Conservation (phyloP, 2,888 invertebrate species). For the Ichneumoninae sp. region DNA sequence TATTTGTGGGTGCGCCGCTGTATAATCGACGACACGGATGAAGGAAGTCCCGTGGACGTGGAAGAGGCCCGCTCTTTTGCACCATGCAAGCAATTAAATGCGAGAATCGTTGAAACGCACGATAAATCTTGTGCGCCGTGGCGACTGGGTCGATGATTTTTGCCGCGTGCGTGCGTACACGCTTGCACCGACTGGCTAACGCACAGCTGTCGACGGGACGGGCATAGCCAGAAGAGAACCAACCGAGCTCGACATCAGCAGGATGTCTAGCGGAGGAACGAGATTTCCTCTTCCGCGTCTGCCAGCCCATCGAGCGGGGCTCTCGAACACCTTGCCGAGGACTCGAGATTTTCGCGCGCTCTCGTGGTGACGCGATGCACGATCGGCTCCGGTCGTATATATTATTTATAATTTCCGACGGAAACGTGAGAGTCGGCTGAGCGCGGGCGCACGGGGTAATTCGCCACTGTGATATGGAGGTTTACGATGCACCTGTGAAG, state of each 20-base stretch:
- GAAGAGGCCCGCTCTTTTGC: slow-evolving; percentile 50
- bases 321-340: slow-evolving; percentile 29
- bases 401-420: slow-evolving; percentile 67
- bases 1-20: slow-evolving; percentile 60
- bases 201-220: slow-evolving; percentile 56
- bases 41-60: slow-evolving; percentile 32
- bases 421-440: slow-evolving; percentile 54
- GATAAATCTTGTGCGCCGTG: slow-evolving; percentile 67
- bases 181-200: slow-evolving; percentile 48
- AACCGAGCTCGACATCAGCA: slow-evolving; percentile 39
- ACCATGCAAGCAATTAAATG: slow-evolving; percentile 69
- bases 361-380: slow-evolving; percentile 45
- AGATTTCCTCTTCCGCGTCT: slow-evolving; percentile 66
- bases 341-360: slow-evolving; percentile 39
- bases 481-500: slow-evolving; percentile 62
- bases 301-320: slow-evolving; percentile 12
- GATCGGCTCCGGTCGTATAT: slow-evolving; percentile 20
- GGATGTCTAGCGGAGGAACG: slow-evolving; percentile 52
- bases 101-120: slow-evolving; percentile 68
- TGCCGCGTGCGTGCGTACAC: slow-evolving; percentile 34
- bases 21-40: slow-evolving; percentile 47
- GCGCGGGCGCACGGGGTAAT: slow-evolving; percentile 22
- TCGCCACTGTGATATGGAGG: slow-evolving; percentile 40
- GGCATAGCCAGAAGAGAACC: slow-evolving; percentile 32
- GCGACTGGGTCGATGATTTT: slow-evolving; percentile 66